Conservation (phyloP, 2,888 invertebrate genomes). For the Sinhomidia bicolor region DNA sequence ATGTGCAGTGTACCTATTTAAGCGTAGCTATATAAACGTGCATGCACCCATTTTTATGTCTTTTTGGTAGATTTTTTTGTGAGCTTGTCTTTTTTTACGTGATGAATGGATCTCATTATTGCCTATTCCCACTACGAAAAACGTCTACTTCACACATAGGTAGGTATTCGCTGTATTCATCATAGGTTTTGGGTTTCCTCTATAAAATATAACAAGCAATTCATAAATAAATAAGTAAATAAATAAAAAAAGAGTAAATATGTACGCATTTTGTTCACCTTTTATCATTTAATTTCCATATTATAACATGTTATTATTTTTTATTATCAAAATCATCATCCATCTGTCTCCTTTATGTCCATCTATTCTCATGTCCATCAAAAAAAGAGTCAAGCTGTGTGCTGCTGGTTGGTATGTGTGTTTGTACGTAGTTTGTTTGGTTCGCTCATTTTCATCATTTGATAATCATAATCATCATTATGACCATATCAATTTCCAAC, state of each 20-base stretch:
- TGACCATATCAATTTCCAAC: conserved; percentile 56
- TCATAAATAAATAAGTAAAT: background rate
- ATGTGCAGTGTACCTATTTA: background rate
- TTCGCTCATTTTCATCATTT: conserved; percentile 45
- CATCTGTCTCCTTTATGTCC: conserved; percentile 57
- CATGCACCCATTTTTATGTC: conserved; percentile 56
- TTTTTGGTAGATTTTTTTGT: conserved; percentile 18
- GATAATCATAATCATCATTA: conserved; percentile 48
- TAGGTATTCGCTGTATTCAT: background rate
- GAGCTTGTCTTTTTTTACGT: conserved; percentile 25
- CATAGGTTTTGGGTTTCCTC: background rate
- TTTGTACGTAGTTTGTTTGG: conserved; percentile 3
- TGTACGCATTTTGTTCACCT: conserved; percentile 48
- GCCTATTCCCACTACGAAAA: background rate
- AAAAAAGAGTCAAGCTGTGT: conserved; percentile 26
- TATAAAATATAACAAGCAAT: conserved; percentile 42
- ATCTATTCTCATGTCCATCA: conserved; percentile 39
- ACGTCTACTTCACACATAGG: conserved; percentile 13
- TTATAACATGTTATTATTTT: conserved; percentile 45
- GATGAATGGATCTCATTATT: conserved; percentile 70
- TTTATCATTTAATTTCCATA: conserved; percentile 54
- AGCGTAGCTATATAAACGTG: background rate
- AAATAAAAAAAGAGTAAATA: conserved; percentile 38
- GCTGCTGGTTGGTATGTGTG: background rate
- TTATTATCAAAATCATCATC: conserved; percentile 46